Evolutionary conservation across 2,797 vertebrate genomes (phyloP).

Genomic region (Neosilurus hyrtlii): DNA sequence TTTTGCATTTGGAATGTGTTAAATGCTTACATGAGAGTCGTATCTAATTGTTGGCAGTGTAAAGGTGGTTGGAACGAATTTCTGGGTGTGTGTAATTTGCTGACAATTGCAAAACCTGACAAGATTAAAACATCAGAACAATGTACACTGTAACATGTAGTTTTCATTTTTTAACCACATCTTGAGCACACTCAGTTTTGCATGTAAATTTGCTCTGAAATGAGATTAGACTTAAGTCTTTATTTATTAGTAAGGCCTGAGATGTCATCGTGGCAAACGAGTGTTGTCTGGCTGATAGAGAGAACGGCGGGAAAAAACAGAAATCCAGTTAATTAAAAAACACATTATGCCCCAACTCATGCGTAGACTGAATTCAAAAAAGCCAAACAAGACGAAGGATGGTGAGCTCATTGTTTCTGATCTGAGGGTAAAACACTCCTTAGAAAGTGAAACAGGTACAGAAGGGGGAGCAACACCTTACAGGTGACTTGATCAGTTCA

Average conservation of each 20-base stretch:
- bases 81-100: neutral
- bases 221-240: slow-evolving; percentile 1
- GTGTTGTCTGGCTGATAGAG: neutral
- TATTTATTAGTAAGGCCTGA: neutral
- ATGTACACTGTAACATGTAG: too few species aligned
- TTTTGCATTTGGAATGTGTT: neutral
- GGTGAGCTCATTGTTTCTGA: neutral
- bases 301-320: too few species aligned
- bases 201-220: neutral
- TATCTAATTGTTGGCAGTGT: neutral
- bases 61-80: neutral
- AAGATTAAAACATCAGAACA: neutral
- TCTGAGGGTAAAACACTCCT: neutral
- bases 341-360: neutral
- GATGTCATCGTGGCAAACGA: neutral
- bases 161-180: neutral
- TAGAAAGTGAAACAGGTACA: neutral
- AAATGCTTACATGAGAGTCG: neutral
- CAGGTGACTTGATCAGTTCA: neutral
- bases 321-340: slow-evolving; percentile 4
- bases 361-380: neutral
- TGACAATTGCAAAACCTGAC: neutral
- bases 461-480: neutral
- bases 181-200: too few species aligned
- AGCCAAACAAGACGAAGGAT: neutral